Conservation (phyloP, 2,113 vertebrate species). For the Pogona vitticeps region DNA sequence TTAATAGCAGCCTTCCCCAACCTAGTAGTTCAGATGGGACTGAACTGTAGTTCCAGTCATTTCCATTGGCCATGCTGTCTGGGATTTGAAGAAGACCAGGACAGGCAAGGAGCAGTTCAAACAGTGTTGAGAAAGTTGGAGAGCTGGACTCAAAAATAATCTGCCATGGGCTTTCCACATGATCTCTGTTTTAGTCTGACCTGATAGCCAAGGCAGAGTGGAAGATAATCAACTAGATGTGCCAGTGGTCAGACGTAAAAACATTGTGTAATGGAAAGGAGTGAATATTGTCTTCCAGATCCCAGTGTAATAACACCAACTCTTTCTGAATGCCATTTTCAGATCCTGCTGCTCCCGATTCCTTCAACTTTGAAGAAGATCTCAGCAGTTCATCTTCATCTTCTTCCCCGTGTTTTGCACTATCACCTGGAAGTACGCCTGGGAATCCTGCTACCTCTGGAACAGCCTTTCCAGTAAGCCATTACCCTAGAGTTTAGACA, state of each 20-base stretch:
- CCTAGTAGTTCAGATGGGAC: too few species aligned
- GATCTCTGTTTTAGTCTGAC: neutral
- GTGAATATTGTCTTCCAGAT: neutral
- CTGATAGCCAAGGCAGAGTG: too few species aligned
- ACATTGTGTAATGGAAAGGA: neutral
- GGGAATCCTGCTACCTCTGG: conserved; percentile 72
- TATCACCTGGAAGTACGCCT: conserved; percentile 65
- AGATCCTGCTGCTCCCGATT: conserved; percentile 73
- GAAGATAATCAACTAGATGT: too few species aligned
- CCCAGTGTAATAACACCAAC: neutral
- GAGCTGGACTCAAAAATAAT: too few species aligned
- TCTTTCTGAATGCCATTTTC: neutral
- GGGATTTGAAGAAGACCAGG: too few species aligned
- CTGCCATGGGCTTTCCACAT: neutral
- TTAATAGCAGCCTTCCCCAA: too few species aligned
- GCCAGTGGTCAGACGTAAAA: neutral
- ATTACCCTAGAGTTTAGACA: neutral
- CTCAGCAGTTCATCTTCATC: conserved; percentile 74
- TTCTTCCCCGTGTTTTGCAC: conserved; percentile 73
- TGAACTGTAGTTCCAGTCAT: too few species aligned
- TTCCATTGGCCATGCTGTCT: too few species aligned
- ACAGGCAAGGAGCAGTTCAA: too few species aligned
- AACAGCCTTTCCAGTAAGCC: conserved; percentile 71
- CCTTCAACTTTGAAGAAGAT: conserved; percentile 81
- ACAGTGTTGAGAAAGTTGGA: too few species aligned